A percentile compares a stretch with the other conserved stretches of the same genome.
phyloP scores from a whole-genome alignment of 2,113 vertebrate genomes.

The Gallinago undulata region DNA sequence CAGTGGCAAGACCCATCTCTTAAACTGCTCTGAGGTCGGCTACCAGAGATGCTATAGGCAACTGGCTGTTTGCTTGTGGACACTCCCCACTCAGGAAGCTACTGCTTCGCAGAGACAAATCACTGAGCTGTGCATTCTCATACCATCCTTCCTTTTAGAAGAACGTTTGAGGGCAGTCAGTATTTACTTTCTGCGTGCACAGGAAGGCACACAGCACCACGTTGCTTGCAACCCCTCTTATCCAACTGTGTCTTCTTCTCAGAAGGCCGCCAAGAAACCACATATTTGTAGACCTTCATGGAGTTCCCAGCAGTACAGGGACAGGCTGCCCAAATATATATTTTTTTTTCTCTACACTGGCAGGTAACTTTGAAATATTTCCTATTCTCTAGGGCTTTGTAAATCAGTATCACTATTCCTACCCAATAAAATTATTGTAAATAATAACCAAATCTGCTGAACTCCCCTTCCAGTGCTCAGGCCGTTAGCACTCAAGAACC shows the following conservation, averaged over 20 bases:
- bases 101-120: not conserved
- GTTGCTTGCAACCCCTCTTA: not conserved
- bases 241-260: not conserved
- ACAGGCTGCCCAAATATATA: not conserved
- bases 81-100: not conserved
- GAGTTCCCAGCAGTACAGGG: not conserved
- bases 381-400: not conserved
- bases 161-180: not conserved
- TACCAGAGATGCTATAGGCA: not conserved
- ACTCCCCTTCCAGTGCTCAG: not conserved
- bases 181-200: not conserved
- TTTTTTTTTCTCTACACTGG: not conserved
- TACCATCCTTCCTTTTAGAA: not conserved
- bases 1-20: not conserved
- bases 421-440: not conserved
- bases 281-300: not conserved
- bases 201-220: not conserved
- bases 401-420: not conserved
- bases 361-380: not conserved
- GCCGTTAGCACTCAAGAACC: accelerated
- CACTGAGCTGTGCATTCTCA: not conserved
- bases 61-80: not conserved
- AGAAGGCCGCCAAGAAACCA: not conserved
- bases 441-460: not conserved
- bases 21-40: not conserved